Base-by-base conservation (phyloP, 1,140 invertebrate genomes). In the Teleopsis dalmanni region DNA sequence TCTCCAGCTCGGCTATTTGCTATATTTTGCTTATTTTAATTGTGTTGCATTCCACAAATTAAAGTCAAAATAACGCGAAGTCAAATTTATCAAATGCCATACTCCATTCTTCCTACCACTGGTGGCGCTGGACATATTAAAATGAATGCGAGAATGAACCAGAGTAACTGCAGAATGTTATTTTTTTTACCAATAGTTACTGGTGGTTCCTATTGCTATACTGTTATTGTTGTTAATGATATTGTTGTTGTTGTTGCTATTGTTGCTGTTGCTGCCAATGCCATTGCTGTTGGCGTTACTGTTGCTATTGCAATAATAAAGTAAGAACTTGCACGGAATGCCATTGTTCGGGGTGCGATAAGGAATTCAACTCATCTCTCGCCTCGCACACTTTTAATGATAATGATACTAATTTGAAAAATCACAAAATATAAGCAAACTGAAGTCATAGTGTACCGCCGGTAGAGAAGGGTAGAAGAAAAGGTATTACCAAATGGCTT, bases 321-420 rank as follows among this genome's bases (percentile, higher is more conserved):
- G 25, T 9, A 25, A 7, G 7, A 13, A 3, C 6, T 18, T 16
- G 14, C 26, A 14, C 26, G 26, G 31, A 43, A 43, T 43, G 47
- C 47, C 36, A 48, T 41, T 48, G 37, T 48, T 48, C 37, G 41
- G 33, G 37, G 35, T 29, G 47, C 37, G 47, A 48, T 48, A 48
- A 48, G 47, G 47, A 40, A 48, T 48, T 37, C 11, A 40, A 41
- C 25, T 40, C 37, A 48, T 48, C 29, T 34, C 16, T 48, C 10
- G 29, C 27, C 27, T 41, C 7, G 31, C 27, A 16, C 37, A 48
- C 41, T 48, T 48, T 31, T 41, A 48, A 48, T 48, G 47, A 48
- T 48, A 48, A 48, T 41, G 36, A 48, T 40, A 48, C 47, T 48
- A 48, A 41, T 48, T 48, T 48, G 37, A 48, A 40, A 31, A 48